phyloP scores from a whole-genome alignment of 1,140 invertebrate species.

The Drosophila kikkawai region DNA sequence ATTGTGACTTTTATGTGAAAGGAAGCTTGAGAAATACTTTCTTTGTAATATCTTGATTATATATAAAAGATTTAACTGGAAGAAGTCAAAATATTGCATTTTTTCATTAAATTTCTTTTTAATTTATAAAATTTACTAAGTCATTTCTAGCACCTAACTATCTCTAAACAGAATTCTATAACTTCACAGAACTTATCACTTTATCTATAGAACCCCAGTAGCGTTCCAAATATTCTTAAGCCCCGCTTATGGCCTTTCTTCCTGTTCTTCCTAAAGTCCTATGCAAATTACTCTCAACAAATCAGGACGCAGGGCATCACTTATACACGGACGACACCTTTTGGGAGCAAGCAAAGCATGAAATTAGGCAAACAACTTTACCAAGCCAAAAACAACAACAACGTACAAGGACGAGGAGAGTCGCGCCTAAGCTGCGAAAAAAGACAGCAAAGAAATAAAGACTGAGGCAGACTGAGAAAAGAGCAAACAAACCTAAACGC shows the following conservation, averaged over 20 bases:
- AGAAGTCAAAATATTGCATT: neutral
- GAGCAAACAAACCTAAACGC: slow-evolving; percentile 64
- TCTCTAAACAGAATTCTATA: neutral
- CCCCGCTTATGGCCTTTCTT: neutral
- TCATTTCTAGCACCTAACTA: neutral
- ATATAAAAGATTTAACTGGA: slow-evolving; percentile 6
- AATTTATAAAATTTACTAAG: neutral
- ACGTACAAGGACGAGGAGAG: slow-evolving; percentile 9
- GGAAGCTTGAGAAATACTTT: neutral
- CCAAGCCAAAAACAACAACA: slow-evolving; percentile 31
- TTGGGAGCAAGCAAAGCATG: slow-evolving; percentile 74
- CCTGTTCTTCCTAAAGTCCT: neutral
- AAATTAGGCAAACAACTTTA: slow-evolving; percentile 78
- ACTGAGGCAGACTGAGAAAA: slow-evolving; percentile 46
- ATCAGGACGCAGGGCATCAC: slow-evolving; percentile 44
- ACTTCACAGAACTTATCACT: neutral
- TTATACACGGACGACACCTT: slow-evolving; percentile 50
- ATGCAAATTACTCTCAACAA: slow-evolving; percentile 27
- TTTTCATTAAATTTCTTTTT: neutral
- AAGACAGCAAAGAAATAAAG: slow-evolving; percentile 46
- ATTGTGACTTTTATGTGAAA: slow-evolving; percentile 58
- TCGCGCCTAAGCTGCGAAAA: slow-evolving; percentile 24
- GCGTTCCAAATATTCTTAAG: neutral
- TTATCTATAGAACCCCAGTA: neutral
- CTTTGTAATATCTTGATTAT: slow-evolving; percentile 26